Conservation (phyloP, 2,797 vertebrate species). For the Cuniculus paca region DNA sequence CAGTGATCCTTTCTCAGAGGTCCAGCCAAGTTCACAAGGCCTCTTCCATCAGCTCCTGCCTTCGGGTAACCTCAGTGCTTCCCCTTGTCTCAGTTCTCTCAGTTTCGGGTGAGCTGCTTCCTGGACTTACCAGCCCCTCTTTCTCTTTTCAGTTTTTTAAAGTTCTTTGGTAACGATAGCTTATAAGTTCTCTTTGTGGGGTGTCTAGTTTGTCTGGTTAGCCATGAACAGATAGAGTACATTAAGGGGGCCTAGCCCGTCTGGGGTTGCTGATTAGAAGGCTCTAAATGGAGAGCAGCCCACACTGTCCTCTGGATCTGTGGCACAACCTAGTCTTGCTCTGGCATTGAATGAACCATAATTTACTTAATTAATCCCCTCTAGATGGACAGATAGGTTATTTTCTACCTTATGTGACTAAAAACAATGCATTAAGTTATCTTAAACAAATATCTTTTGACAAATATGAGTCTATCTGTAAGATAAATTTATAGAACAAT, state of each 20-base stretch:
- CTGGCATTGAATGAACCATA: neutral
- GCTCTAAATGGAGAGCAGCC: neutral
- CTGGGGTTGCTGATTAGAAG: neutral
- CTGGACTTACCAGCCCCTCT: neutral
- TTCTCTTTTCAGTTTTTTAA: neutral
- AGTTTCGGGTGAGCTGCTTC: neutral
- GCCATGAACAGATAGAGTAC: neutral
- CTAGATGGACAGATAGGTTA: neutral
- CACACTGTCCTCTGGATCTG: neutral
- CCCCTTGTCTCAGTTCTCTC: neutral
- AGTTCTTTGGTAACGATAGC: neutral
- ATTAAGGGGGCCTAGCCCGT: too few relatives aligned
- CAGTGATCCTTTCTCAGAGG: neutral
- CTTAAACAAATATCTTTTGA: conserved; percentile 25
- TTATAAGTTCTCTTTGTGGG: conserved; percentile 21
- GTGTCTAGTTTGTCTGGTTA: conserved; percentile 17
- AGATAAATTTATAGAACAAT: conserved; percentile 48
- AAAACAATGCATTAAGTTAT: conserved; percentile 26
- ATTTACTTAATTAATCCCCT: neutral
- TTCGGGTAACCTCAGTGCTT: neutral
- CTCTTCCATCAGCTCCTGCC: neutral
- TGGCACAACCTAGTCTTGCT: neutral
- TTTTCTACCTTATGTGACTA: neutral
- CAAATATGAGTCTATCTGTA: neutral
- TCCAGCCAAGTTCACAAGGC: neutral